These are phyloP conservation scores for Myxocyprinus asiaticus DNA, from an alignment of 2,113 vertebrate genomes.

Conservation along the genomic window DNA sequence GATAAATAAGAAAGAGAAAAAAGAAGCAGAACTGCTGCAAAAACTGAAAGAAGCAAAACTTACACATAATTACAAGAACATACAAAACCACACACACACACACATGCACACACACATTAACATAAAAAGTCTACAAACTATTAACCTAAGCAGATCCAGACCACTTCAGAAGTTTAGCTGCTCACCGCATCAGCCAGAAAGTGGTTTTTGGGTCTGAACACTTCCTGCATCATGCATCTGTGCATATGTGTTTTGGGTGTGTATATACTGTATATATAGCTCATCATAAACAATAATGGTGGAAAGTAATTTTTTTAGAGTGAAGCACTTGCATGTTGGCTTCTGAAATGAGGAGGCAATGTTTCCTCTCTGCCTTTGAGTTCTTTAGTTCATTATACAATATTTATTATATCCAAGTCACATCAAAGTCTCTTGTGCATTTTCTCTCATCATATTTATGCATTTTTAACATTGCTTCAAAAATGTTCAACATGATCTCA, in stretches of 20 bases:
- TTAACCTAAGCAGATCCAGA: constrained; percentile 80
- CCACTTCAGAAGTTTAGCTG: constrained; percentile 70
- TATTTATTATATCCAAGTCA: no score
- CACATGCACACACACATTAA: neutral
- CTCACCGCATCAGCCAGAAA: constrained; percentile 66
- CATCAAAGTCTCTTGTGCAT: no score
- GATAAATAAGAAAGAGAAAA: no score
- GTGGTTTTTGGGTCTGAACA: constrained; percentile 85
- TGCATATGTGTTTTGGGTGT: neutral
- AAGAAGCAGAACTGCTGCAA: constrained; percentile 3
- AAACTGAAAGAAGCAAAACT: constrained; percentile 8
- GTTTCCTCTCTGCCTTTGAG: no score
- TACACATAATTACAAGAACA: constrained; percentile 29
- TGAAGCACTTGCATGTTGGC: no score
- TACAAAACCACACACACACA: constrained; percentile 27
- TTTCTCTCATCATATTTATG: no score
- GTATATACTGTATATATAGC: neutral
- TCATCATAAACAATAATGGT: neutral
- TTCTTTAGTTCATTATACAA: no score
- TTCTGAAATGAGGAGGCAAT: no score
- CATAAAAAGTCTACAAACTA: constrained; percentile 67
- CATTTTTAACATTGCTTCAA: no score
- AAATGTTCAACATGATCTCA: no score
- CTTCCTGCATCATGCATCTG: constrained; percentile 73
- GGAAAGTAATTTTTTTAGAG: neutral